Base-by-base conservation (phyloP, 2,113 vertebrate species). In the Oreochromis tanganicae region DNA sequence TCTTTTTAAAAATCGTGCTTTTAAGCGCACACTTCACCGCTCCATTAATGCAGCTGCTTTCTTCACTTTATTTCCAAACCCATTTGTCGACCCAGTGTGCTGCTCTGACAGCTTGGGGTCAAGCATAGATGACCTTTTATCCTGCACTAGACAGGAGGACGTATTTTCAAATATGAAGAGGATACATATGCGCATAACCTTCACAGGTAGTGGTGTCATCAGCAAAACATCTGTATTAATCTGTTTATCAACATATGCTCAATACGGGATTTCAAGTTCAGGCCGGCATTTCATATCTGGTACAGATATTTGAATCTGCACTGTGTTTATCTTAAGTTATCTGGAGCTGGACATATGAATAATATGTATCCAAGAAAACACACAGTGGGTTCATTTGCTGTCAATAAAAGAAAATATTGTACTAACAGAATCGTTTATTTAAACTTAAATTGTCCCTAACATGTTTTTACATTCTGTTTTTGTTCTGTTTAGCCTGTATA, bases 61-160 rank as follows among this genome's bases (percentile, higher is more conserved):
- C 46, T 71, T 83, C 32, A 84, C 85, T 80, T 79, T 2, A 56
- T 89, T 85, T 88, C 59, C n/a, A 71, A 56, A 75, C 14, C 57
- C 43, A 24, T 83, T 80, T 71, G 80, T 43, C 32, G 75, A 14
- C 12, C 55, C 34, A 9, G 16, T 57, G 46, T 75, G 14, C 41
- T n/a, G 54, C 68, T 57, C 55, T 5, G 59, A 78, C 87, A 88
- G 63, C 87, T 85, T 27, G 10, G 75, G 80, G 80, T 87, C 80
- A 87, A 17, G 29, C 66, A 38, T 12, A 73, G 36, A 80, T 81
- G 82, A 92, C 84, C 75, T 86, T 85, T 85, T 41, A 63, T 89
- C 80, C 68, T 34, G 21, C 48, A 24, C 5, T 21, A 52, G 0
- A 83, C 81, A n/a, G 46, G 46, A 59, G 81, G 34, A 78, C 29